phyloP scores from a whole-genome alignment of 1,140 invertebrate species.

The Monochamus saltuarius region DNA sequence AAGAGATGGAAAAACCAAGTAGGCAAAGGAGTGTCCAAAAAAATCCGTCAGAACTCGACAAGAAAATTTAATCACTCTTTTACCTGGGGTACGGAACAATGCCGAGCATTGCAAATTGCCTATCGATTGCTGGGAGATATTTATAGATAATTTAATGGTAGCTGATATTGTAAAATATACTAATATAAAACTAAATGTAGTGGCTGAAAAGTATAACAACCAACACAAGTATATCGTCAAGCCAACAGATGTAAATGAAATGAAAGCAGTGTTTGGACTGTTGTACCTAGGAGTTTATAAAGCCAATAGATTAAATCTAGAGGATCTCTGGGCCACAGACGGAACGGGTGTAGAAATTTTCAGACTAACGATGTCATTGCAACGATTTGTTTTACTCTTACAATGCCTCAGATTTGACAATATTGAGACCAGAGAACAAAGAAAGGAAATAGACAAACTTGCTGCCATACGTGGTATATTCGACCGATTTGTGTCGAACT shows the following conservation, averaged over 20 bases:
- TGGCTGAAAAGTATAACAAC: conserved; percentile 16
- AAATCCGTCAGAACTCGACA: conserved; percentile 31
- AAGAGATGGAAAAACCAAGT: conserved; percentile 12
- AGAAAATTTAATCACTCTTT: conserved; percentile 36
- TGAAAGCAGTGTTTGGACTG: conserved; percentile 21
- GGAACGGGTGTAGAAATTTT: conserved; percentile 44
- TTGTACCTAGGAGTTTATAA: conserved; percentile 16
- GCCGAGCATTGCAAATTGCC: conserved; percentile 32
- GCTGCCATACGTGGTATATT: conserved; percentile 43
- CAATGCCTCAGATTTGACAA: conserved; percentile 16
- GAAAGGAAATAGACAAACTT: conserved; percentile 31
- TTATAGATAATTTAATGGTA: conserved; percentile 37
- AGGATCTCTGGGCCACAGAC: conserved; percentile 19
- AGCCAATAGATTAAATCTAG: conserved; percentile 13
- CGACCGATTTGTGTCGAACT: conserved; percentile 41
- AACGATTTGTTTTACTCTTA: conserved; percentile 32
- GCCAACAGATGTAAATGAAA: conserved; percentile 15
- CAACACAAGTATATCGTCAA: conserved; percentile 13
- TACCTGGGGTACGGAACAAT: conserved; percentile 35
- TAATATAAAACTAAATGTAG: conserved; percentile 26
- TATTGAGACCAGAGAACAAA: conserved; percentile 7
- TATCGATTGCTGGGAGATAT: conserved; percentile 38
- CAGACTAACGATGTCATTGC: conserved; percentile 41
- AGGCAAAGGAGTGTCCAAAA: conserved; percentile 6
- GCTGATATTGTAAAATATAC: conserved; percentile 30